Evolutionary conservation across 2,113 vertebrate species (phyloP).

Genomic region (Heteronetta atricapilla): DNA sequence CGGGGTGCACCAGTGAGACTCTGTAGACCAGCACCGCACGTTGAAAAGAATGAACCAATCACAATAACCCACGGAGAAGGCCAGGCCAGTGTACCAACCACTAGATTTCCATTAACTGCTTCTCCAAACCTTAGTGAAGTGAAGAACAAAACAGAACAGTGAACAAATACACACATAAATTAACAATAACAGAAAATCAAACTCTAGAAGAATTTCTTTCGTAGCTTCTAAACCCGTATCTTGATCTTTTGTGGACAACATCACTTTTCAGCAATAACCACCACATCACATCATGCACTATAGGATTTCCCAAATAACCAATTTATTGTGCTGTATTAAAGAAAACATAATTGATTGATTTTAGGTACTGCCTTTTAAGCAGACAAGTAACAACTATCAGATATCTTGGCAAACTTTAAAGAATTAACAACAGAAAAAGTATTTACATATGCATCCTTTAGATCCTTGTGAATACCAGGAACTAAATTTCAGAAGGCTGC

Average conservation of each 20-base stretch:
- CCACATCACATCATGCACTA: fast-evolving
- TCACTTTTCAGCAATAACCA: background rate
- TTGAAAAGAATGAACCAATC: conserved; percentile 97
- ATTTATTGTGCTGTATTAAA: background rate
- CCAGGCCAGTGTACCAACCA: conserved; percentile 94
- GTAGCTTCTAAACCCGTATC: background rate
- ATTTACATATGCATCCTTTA: background rate
- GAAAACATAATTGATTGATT: background rate
- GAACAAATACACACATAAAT: background rate
- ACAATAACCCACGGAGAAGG: conserved; percentile 98
- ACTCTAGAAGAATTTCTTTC: background rate
- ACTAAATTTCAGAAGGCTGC: background rate
- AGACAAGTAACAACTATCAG: background rate
- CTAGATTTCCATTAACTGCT: conserved; percentile 91
- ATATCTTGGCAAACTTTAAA: background rate
- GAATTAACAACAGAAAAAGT: background rate
- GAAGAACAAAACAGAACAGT: background rate
- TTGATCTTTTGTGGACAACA: background rate
- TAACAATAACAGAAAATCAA: background rate
- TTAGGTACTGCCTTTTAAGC: background rate
- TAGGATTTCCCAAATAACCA: background rate
- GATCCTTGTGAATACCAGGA: background rate
- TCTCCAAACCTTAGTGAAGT: conserved; percentile 87
- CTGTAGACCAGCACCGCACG: conserved; percentile 94
- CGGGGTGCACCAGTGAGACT: conserved; percentile 94